These are phyloP conservation scores for Catonia carolina DNA, from an alignment of 2,888 invertebrate species.

Conservation along the genomic window DNA sequence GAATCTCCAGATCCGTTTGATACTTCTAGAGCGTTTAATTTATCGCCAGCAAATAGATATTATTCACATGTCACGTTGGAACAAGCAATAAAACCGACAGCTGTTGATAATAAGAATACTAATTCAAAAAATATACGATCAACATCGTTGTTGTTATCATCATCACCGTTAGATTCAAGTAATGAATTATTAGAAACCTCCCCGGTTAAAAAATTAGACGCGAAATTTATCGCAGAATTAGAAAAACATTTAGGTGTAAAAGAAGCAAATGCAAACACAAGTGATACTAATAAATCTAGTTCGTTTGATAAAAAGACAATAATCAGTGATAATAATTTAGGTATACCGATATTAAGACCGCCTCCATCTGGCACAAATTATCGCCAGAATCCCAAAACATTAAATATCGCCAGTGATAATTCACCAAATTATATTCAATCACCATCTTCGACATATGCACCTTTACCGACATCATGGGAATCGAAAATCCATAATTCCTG, in stretches of 20 bases:
- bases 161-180: no score
- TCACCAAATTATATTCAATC: no score
- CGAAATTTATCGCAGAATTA: conserved; percentile 56
- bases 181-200: conserved; percentile 25
- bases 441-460: no score
- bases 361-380: no score
- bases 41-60: conserved; percentile 37
- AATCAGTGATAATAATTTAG: no score
- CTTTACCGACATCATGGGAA: no score
- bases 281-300: conserved; percentile 30
- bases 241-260: conserved; percentile 54
- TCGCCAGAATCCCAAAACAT: no score
- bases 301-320: not conserved
- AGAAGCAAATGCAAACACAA: conserved; percentile 44
- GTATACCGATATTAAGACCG: no score
- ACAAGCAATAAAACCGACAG: not conserved
- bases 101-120: no score
- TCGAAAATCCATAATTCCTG: no score
- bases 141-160: no score
- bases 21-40: conserved; percentile 47
- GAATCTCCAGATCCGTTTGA: conserved; percentile 57
- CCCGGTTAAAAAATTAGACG: conserved; percentile 47
- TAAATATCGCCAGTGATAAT: no score
- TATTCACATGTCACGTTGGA: conserved; percentile 44
- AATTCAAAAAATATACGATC: not conserved